Evolutionary conservation across 2,888 invertebrate species (phyloP).

Genomic region (Pristionchus entomophagus): DNA sequence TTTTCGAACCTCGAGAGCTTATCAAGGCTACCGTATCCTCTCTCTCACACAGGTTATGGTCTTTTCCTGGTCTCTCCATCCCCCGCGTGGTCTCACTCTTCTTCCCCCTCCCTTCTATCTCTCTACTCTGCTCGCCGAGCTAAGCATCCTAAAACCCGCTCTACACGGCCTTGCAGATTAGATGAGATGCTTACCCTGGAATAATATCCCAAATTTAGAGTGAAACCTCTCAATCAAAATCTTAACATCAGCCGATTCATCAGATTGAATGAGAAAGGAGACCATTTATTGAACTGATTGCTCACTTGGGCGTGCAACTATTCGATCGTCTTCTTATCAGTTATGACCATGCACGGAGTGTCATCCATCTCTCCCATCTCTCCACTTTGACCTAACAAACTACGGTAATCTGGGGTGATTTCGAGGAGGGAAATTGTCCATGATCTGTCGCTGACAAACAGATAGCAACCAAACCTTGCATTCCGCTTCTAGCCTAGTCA

Average conservation of each 20-base stretch:
- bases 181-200: neutral
- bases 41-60: neutral
- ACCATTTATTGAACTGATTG: neutral
- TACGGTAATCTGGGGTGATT: neutral
- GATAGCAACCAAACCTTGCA: neutral
- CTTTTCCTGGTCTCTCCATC: neutral
- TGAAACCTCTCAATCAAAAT: neutral
- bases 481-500: neutral
- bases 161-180: neutral
- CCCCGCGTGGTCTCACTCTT: too few species aligned
- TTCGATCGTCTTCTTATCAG: neutral
- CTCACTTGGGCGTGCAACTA: too few species aligned
- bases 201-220: neutral
- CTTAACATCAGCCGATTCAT: too few species aligned
- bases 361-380: too few species aligned
- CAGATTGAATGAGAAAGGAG: neutral
- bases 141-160: neutral
- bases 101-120: neutral
- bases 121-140: constrained; percentile 32
- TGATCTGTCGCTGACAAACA: neutral
- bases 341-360: neutral
- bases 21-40: neutral
- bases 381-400: neutral
- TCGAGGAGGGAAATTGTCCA: neutral
- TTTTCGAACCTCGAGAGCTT: neutral